Evolutionary conservation across 2,113 vertebrate genomes (phyloP).

Genomic region (Rhizomys pruinosus): DNA sequence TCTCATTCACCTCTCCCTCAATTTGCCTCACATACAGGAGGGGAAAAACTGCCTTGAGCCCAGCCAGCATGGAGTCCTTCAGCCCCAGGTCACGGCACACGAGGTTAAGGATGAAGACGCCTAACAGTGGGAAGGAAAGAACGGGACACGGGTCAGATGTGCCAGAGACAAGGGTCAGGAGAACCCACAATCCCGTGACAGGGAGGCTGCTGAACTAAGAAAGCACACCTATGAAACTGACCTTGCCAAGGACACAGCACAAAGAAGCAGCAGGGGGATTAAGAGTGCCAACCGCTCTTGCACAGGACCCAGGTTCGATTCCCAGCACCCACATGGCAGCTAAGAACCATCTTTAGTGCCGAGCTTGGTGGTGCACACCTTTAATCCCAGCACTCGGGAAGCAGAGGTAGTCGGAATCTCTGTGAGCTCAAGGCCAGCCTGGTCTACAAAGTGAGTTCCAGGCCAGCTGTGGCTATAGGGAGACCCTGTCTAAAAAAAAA

Average conservation of each 20-base stretch:
- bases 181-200: not conserved
- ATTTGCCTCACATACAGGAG: conserved; percentile 89
- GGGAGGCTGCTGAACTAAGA: not conserved
- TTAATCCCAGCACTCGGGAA: no score
- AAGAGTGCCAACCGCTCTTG: no score
- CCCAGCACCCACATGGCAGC: no score
- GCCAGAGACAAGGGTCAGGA: not conserved
- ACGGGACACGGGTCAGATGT: not conserved
- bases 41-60: conserved; percentile 88
- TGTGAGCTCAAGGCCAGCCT: no score
- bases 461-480: no score
- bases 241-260: not conserved
- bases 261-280: not conserved
- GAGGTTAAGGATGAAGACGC: conserved; percentile 95
- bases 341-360: no score
- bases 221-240: not conserved
- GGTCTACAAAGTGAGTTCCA: no score
- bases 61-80: conserved; percentile 89
- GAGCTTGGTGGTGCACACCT: no score
- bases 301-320: no score
- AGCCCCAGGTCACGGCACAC: conserved; percentile 92
- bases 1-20: conserved; percentile 95
- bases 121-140: conserved; percentile 80
- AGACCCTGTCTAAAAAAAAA: no score
- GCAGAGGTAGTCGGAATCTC: no score